These are phyloP conservation scores for Formica aserva DNA, from an alignment of 2,888 invertebrate species.

Conservation along the genomic window DNA sequence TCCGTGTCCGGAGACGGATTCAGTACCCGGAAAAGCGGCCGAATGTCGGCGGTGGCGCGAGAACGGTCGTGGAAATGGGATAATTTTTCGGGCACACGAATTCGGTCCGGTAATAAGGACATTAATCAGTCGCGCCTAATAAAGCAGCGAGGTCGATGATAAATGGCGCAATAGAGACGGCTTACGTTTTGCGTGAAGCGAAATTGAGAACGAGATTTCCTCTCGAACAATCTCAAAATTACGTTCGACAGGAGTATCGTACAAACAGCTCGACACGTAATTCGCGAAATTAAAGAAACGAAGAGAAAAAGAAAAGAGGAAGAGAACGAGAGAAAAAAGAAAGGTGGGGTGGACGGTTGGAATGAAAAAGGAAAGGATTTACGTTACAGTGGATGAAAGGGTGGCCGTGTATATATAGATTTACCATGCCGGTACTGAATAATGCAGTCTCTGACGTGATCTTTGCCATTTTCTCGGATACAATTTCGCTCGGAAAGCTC, in stretches of 20 bases:
- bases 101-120: conserved; percentile 43
- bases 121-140: conserved; percentile 54
- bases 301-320: neutral
- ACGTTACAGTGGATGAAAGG: conserved; percentile 38
- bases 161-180: conserved; percentile 28
- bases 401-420: conserved; percentile 40
- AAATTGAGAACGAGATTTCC: neutral
- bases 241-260: conserved; percentile 28
- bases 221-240: neutral
- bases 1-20: conserved; percentile 50
- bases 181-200: conserved; percentile 16
- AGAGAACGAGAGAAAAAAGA: neutral
- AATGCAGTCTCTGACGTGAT: conserved; percentile 61
- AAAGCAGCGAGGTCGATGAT: conserved; percentile 48
- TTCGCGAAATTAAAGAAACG: conserved; percentile 46
- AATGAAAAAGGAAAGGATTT: conserved; percentile 29
- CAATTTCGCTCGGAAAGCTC: conserved; percentile 53
- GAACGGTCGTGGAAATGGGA: conserved; percentile 42
- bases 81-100: conserved; percentile 50
- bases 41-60: conserved; percentile 1
- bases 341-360: neutral
- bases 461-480: conserved; percentile 62
- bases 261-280: conserved; percentile 43
- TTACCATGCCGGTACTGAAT: conserved; percentile 65
- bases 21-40: conserved; percentile 48